Evolutionary conservation across 2,797 vertebrate species (phyloP), one percentile per base, ranked within the genome.

Genomic region (Geotrypetes seraphini): DNA sequence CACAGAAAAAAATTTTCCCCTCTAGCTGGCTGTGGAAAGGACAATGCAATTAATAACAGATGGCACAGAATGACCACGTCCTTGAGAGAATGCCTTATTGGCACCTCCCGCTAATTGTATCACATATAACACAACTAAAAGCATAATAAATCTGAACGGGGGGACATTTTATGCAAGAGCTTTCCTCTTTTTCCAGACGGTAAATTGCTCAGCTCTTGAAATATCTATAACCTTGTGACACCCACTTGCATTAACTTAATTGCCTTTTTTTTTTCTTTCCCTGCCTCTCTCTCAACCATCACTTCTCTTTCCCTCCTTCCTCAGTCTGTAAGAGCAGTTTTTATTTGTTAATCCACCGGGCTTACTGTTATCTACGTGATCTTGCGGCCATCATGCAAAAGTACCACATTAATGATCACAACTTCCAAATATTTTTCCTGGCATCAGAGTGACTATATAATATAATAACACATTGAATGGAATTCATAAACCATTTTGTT

Each of bases 211-310:
- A 58, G 69, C 81, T 87, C 85, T 89, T 89, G 89, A 93, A 92
- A 92, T 90, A 95, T 91, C 88, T 88, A 79, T 87, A 90, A 94
- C 90, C 90, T 90, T 89, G 73, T 90, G 85, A 91, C 89, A 90
- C 83, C 73, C 66, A 69, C 35, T 77, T 90, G 77, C 91, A 93
- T 95, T 94, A 92, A 84, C 87, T 90, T 94, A 94, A 96, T 96
- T 93, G 86, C 73, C 61, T 89, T 79, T 84, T 83, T 71, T 59
- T 48, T 64, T 40, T 50, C 48, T 36, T 45, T 47, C 33, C 36
- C 46, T 38, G 44, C 31, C 34, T 43, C 30, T 23, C 13, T 40
- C 19, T 17, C 9, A 39, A 5, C 6, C 5, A 1, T 1, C 13
- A 14, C 13, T 5, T 12, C 12, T 9, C 13, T 8, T 6, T 20